These are phyloP conservation scores for Turnix velox DNA, from an alignment of 2,113 vertebrate species.

Conservation along the genomic window DNA sequence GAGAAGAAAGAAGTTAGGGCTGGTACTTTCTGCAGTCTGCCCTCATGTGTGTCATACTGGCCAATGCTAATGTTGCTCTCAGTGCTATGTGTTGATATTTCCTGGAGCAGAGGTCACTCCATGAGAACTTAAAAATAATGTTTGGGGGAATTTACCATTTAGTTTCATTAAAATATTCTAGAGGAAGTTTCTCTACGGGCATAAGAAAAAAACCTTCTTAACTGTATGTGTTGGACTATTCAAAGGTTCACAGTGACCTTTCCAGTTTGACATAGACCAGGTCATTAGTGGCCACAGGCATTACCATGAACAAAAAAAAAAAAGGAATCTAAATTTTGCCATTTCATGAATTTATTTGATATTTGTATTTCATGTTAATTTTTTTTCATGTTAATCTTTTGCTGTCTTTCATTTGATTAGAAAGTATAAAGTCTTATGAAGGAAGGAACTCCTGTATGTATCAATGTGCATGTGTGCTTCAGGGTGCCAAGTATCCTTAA, in stretches of 20 bases:
- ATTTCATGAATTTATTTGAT: background rate
- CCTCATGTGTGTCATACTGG: accelerated
- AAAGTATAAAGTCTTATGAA: background rate
- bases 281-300: accelerated
- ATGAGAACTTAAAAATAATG: background rate
- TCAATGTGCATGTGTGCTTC: background rate
- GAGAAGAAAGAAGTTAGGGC: accelerated
- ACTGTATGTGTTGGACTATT: background rate
- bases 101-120: background rate
- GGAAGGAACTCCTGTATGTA: background rate
- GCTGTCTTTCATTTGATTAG: background rate
- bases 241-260: background rate
- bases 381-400: background rate
- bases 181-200: background rate
- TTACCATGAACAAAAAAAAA: too few species aligned
- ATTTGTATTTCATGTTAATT: background rate
- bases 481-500: background rate
- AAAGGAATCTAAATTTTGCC: background rate
- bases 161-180: background rate
- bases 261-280: background rate
- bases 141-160: background rate
- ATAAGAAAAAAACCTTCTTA: background rate
- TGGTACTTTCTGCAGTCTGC: background rate
- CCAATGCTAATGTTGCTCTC: background rate
- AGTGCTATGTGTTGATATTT: accelerated